Base-by-base conservation (phyloP, 2,888 invertebrate species). In the Anorthoa munda region DNA sequence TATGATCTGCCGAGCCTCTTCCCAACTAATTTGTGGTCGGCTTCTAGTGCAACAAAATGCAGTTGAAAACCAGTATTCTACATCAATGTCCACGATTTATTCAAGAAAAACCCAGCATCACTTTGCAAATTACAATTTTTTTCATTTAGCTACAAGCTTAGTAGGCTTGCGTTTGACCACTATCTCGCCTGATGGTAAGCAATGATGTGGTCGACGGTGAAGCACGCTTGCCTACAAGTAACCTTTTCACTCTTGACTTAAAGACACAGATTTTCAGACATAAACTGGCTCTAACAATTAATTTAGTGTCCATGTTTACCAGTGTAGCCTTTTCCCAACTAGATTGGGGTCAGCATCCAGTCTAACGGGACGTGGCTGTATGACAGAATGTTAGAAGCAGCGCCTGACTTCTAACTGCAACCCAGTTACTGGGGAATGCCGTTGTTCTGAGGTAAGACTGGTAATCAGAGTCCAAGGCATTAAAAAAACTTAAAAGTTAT, bases 381-480 rank as follows among this genome's bases (percentile, higher is more conserved):
- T 65, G 48, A 50, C 26, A 75, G 53, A 59, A 48, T 46, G 26
- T 51, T 46, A 59, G 45, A 63, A 1, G 31, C 76, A 23, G 50
- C 5, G 9, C 56, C 50, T 56, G 72, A 51, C 72, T 53, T 63
- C 77, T 72, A 51, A 56, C 56, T 15, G 2, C 55, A 50, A 61
- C 53, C 51, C 50, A 46, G 26, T 60, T 45, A 48, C 31, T 70
- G 51, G 56, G 58, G 3, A 59, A 13, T 71, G 55, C 48, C 2
- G 17, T 9, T 31, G n/a, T 63, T 58, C n/a, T 26, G 39, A 77
- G 77, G 77, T 77, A 77, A 77, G 77, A 61, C 21, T 21, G 77
- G 66, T 61, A 50, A 56, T 61, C 26, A 31, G 55, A 48, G 45
- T 13, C 46, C 12, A 53, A 21, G 72, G 77, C 9, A 15, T 26